A percentile compares a stretch with the other conserved stretches of the same genome.
Evolutionary conservation across 2,888 invertebrate genomes (phyloP).

Genomic region (Chloroclystis v-ata): DNA sequence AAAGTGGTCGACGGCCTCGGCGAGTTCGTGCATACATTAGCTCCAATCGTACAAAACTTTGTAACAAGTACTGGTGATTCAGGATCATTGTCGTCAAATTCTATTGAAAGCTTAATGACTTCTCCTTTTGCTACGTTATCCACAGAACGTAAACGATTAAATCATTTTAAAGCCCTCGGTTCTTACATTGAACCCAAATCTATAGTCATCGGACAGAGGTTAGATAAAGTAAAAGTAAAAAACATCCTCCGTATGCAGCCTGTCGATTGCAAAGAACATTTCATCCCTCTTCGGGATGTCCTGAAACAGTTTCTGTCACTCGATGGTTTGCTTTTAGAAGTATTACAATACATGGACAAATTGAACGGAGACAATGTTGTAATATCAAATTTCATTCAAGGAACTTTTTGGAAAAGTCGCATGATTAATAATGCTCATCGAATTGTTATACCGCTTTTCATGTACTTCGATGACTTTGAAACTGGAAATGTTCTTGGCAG

Average conservation of each 20-base stretch:
- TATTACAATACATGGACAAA: background rate
- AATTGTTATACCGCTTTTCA: constrained; percentile 17
- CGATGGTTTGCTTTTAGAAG: background rate
- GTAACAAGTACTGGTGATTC: background rate
- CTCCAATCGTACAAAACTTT: background rate
- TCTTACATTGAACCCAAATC: no score
- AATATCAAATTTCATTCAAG: constrained; percentile 4
- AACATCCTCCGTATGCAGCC: background rate
- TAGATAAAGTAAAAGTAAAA: background rate
- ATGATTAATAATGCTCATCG: background rate
- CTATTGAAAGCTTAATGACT: background rate
- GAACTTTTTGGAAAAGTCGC: constrained; percentile 7
- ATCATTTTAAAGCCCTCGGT: no score
- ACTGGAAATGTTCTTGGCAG: constrained; percentile 21
- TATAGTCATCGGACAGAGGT: background rate
- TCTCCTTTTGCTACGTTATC: no score
- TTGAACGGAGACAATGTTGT: background rate
- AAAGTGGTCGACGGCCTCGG: background rate
- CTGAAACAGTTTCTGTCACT: background rate
- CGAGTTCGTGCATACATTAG: background rate
- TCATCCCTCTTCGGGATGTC: background rate
- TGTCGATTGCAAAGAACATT: background rate
- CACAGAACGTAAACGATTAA: no score
- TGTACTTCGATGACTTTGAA: constrained; percentile 24
- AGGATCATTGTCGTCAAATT: background rate